Conservation (phyloP, 2,888 invertebrate genomes). For the Prosapia bicincta region DNA sequence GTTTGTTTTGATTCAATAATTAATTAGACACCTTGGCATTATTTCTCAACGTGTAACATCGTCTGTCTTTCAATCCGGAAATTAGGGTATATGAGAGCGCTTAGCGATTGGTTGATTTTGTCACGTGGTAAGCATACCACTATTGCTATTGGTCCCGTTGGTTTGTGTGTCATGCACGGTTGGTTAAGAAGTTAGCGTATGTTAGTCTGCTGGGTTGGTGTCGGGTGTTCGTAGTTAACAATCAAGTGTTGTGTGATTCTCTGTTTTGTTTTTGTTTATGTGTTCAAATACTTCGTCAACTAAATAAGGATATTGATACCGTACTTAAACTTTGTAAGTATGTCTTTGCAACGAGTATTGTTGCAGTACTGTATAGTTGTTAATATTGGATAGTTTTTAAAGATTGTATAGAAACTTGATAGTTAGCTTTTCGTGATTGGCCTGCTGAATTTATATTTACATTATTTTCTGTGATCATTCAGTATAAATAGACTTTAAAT, state of each 20-base stretch:
- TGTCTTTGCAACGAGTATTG: too few species aligned
- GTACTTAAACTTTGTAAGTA: too few species aligned
- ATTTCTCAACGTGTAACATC: not conserved
- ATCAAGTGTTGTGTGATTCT: not conserved
- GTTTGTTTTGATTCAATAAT: not conserved
- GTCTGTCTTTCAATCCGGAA: not conserved
- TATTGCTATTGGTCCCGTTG: not conserved
- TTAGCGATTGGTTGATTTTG: not conserved
- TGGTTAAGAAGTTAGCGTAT: not conserved
- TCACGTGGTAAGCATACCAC: not conserved
- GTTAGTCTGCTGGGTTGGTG: not conserved
- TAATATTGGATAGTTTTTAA: too few species aligned
- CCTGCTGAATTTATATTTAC: too few species aligned
- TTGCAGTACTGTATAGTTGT: too few species aligned
- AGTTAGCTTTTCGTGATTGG: too few species aligned
- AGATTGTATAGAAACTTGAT: too few species aligned
- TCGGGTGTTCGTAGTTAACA: not conserved
- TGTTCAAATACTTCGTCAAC: not conserved
- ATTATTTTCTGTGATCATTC: too few species aligned
- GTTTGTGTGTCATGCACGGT: constrained; percentile 2
- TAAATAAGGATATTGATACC: not conserved
- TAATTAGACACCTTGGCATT: not conserved
- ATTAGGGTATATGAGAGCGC: not conserved
- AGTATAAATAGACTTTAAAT: too few species aligned
- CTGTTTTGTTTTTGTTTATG: not conserved